These are phyloP conservation scores for Pipa parva DNA, from an alignment of 2,113 vertebrate species.

Conservation along the genomic window DNA sequence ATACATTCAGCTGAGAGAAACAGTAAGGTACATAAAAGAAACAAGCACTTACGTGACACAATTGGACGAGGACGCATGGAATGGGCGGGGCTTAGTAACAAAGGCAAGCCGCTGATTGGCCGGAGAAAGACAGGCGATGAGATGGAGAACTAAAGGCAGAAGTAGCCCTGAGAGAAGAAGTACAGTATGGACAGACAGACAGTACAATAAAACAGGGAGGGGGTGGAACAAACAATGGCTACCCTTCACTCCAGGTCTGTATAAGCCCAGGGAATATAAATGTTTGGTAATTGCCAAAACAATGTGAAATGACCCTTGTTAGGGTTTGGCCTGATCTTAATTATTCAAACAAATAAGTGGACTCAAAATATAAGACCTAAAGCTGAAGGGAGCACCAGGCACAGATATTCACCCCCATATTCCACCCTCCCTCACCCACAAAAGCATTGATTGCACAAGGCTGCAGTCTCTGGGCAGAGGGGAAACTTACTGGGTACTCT, in stretches of 20 bases:
- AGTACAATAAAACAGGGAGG: conserved; percentile 34
- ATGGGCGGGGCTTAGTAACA: conserved; percentile 40
- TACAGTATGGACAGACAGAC: conserved; percentile 42
- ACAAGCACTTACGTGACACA: conserved; percentile 43
- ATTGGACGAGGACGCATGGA: conserved; percentile 41
- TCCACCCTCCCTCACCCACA: conserved; percentile 16
- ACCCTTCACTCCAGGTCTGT: conserved; percentile 18
- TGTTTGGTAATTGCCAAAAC: background rate
- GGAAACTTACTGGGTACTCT: conserved; percentile 88
- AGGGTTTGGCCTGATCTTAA: background rate
- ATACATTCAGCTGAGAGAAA: conserved; percentile 23
- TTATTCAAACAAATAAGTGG: background rate
- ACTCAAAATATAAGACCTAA: background rate
- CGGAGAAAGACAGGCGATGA: conserved; percentile 38
- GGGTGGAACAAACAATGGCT: conserved; percentile 18
- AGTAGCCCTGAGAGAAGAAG: conserved; percentile 40
- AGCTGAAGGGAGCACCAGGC: conserved; percentile 14
- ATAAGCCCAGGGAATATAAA: background rate
- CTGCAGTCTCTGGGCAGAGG: background rate
- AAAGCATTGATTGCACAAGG: conserved; percentile 1
- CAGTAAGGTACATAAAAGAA: conserved; percentile 36
- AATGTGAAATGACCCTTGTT: background rate
- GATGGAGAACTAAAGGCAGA: conserved; percentile 40
- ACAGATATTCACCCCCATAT: conserved; percentile 10
- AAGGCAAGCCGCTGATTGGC: conserved; percentile 40